These are phyloP conservation scores for Thinocorus orbignyianus DNA, from an alignment of 2,113 vertebrate species.

Conservation along the genomic window DNA sequence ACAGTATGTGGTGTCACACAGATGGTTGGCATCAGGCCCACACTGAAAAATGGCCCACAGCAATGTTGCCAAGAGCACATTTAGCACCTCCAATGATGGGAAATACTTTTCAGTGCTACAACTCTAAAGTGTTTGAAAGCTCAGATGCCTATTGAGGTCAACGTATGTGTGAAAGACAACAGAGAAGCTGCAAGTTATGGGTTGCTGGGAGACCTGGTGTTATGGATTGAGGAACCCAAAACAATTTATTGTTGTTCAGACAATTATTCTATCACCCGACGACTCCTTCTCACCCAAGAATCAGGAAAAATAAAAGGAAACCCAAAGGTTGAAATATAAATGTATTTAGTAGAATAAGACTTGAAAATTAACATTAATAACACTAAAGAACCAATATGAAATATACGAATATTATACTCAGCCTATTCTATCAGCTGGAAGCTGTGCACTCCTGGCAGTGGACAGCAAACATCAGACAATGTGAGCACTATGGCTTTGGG, in stretches of 20 bases:
- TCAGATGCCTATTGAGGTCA: background rate
- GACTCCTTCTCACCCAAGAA: background rate
- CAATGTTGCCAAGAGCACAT: background rate
- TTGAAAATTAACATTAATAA: background rate
- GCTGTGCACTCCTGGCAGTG: background rate
- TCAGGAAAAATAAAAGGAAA: background rate
- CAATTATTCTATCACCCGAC: background rate
- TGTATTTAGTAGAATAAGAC: background rate
- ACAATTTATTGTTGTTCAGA: background rate
- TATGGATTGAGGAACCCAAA: background rate
- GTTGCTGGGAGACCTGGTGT: background rate
- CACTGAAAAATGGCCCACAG: background rate
- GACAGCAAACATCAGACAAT: background rate
- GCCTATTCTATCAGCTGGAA: background rate
- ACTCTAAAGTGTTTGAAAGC: background rate
- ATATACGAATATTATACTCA: background rate
- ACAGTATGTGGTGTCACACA: background rate
- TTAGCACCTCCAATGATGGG: background rate
- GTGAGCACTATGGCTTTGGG: background rate
- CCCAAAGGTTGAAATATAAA: background rate
- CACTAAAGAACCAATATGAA: background rate
- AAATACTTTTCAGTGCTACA: background rate
- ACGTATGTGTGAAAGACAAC: rapidly evolving
- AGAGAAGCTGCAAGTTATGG: background rate
- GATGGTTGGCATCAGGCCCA: background rate